Percentiles rank a stretch among this genome's conserved stretches.
These are phyloP conservation scores for Drosophila trichaetosa DNA, from an alignment of 2,888 invertebrate species.

Conservation along the genomic window DNA sequence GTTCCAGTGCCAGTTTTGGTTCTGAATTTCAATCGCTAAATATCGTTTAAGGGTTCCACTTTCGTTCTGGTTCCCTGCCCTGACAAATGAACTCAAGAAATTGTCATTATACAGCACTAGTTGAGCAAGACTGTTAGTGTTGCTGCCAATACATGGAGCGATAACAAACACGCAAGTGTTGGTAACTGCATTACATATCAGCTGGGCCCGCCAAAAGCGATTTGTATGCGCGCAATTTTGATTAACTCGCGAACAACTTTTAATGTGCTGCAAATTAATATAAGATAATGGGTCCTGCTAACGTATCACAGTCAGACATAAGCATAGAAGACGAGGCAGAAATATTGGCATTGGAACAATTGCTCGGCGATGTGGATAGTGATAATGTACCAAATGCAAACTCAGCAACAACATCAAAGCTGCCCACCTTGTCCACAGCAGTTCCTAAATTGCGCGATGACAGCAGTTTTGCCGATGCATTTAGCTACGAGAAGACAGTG, in stretches of 20 bases:
- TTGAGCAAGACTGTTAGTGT: background rate
- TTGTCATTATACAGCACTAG: slow-evolving; percentile 27
- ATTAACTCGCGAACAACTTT: background rate
- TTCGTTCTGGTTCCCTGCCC: background rate
- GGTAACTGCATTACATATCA: slow-evolving; percentile 24
- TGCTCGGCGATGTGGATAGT: slow-evolving; percentile 72
- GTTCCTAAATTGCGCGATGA: slow-evolving; percentile 78
- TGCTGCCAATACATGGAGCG: background rate
- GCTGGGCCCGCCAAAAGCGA: slow-evolving; percentile 65
- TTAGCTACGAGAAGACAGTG: slow-evolving; percentile 74
- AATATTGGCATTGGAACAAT: slow-evolving; percentile 75
- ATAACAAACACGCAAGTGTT: slow-evolving; percentile 26
- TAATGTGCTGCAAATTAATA: background rate
- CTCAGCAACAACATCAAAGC: slow-evolving; percentile 19
- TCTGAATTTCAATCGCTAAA: background rate
- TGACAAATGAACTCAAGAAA: background rate
- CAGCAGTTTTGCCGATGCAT: slow-evolving; percentile 79
- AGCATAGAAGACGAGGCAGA: slow-evolving; percentile 78
- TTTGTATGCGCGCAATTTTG: slow-evolving; percentile 45
- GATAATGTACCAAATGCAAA: slow-evolving; percentile 51
- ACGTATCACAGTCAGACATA: slow-evolving; percentile 45
- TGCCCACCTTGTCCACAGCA: slow-evolving; percentile 33
- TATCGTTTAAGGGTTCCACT: background rate
- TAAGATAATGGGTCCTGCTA: slow-evolving; percentile 53
- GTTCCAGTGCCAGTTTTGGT: background rate